Evolutionary conservation across 2,113 vertebrate genomes (phyloP).

Genomic region (Pimephales promelas): DNA sequence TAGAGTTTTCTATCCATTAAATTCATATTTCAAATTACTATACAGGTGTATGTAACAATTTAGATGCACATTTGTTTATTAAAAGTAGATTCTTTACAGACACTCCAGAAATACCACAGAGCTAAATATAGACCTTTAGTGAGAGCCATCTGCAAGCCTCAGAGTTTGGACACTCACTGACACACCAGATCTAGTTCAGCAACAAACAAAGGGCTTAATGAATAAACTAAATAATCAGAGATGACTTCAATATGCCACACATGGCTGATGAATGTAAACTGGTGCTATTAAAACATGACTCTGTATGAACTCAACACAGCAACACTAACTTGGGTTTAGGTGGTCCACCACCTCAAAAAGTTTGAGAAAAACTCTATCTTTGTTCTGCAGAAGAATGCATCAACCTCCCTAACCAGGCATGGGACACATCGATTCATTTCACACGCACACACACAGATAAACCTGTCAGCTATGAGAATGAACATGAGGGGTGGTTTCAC

Average conservation of each 20-base stretch:
- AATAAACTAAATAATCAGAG: background rate
- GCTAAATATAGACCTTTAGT: constrained; percentile 44
- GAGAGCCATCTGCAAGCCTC: constrained; percentile 21
- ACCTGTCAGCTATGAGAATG: constrained; percentile 23
- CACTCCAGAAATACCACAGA: background rate
- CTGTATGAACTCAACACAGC: background rate
- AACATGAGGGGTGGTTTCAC: constrained; percentile 1
- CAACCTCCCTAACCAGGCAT: background rate
- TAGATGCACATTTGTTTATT: background rate
- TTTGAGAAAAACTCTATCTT: background rate
- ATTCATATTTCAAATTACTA: background rate
- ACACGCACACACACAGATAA: background rate
- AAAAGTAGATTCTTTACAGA: background rate
- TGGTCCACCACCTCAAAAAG: background rate
- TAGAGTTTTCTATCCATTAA: background rate
- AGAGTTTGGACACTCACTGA: constrained; percentile 1
- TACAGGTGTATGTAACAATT: background rate
- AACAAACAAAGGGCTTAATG: background rate
- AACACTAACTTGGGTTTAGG: background rate
- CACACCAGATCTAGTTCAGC: constrained; percentile 2
- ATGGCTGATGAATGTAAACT: background rate
- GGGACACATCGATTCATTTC: background rate
- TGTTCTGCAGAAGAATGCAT: background rate
- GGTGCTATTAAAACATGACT: background rate
- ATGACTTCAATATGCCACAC: background rate